Percentiles rank a stretch among this genome's conserved stretches.
phyloP scores from a whole-genome alignment of 2,888 invertebrate species.

The Portevinia maculata region DNA sequence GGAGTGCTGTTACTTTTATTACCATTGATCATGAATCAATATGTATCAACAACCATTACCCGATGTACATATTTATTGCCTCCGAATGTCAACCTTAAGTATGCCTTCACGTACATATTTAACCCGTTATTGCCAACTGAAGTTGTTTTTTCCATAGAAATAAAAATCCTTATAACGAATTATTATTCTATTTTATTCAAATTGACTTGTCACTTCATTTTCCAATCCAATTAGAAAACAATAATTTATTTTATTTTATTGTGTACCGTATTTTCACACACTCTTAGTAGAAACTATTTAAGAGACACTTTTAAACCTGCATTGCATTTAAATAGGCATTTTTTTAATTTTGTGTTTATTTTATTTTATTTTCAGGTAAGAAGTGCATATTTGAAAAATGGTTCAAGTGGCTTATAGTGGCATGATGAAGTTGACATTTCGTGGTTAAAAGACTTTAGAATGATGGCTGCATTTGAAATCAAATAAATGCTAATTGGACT shows the following conservation, averaged over 20 bases:
- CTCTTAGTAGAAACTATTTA: not conserved
- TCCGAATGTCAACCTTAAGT: not conserved
- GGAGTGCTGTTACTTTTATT: constrained; percentile 18
- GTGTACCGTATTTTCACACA: constrained; percentile 4
- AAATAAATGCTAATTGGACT: constrained; percentile 53
- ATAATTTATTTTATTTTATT: not conserved
- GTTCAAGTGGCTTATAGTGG: constrained; percentile 19
- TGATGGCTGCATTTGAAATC: constrained; percentile 43
- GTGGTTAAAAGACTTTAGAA: constrained; percentile 7
- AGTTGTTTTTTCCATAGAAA: constrained; percentile 26
- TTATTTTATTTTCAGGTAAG: constrained; percentile 68
- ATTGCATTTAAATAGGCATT: constrained; percentile 50
- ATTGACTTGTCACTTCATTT: constrained; percentile 57
- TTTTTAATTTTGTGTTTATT: constrained; percentile 27
- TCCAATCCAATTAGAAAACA: constrained; percentile 51
- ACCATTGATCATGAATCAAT: constrained; percentile 51
- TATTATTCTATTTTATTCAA: constrained; percentile 59
- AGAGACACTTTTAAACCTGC: constrained; percentile 41
- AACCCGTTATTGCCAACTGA: constrained; percentile 27
- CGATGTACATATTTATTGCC: not conserved
- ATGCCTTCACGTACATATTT: not conserved
- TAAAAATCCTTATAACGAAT: constrained; percentile 54
- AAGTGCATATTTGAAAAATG: constrained; percentile 53
- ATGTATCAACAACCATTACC: constrained; percentile 8
- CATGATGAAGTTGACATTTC: constrained; percentile 45